A percentile compares a stretch with the other conserved stretches of the same genome.
phyloP scores from a whole-genome alignment of 2,113 vertebrate species.

The Brachypodius melanocephalos region DNA sequence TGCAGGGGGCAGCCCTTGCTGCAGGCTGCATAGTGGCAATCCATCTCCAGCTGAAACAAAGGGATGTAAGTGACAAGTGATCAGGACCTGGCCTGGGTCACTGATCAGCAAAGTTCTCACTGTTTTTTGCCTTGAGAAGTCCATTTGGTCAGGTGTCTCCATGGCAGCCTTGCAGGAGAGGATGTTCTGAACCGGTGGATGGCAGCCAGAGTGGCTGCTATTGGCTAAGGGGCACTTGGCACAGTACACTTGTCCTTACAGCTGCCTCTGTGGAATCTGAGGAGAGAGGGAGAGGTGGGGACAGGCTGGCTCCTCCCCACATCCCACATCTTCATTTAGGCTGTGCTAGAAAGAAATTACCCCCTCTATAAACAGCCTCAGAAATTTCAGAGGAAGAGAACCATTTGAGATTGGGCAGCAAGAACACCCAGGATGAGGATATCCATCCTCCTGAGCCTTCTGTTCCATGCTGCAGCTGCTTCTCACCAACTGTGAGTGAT shows the following conservation, averaged over 20 bases:
- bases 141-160: conserved; percentile 3
- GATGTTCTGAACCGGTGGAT: conserved; percentile 11
- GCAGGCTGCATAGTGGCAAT: conserved; percentile 6
- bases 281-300: background rate
- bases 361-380: background rate
- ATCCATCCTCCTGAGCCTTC: conserved; percentile 8
- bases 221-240: background rate
- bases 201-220: background rate
- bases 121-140: background rate
- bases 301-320: background rate
- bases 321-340: conserved; percentile 4
- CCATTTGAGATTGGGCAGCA: background rate
- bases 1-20: background rate
- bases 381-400: background rate
- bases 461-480: conserved; percentile 9
- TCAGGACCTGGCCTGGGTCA: conserved; percentile 59
- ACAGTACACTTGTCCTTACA: background rate
- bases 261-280: background rate
- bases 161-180: background rate
- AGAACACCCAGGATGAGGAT: conserved; percentile 1
- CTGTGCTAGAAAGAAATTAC: background rate
- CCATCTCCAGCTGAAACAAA: conserved; percentile 52
- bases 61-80: conserved; percentile 17
- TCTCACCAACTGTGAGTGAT: conserved; percentile 61
- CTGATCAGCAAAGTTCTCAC: conserved; percentile 18